Evolutionary conservation across 2,797 vertebrate species (phyloP).

Genomic region (Carcharodon carcharias): DNA sequence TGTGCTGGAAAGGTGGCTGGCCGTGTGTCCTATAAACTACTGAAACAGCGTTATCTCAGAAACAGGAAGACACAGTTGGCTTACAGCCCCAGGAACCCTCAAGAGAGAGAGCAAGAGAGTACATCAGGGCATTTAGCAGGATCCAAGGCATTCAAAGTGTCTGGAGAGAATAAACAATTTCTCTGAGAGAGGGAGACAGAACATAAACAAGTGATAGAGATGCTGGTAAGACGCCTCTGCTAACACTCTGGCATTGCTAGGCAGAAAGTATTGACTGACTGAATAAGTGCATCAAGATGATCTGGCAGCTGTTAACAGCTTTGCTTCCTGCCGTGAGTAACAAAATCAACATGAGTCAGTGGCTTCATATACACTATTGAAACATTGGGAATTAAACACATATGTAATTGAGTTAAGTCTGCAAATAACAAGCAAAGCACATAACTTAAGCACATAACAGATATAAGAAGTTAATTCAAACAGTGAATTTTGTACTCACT

Average conservation of each 20-base stretch:
- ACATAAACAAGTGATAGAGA: conserved; percentile 38
- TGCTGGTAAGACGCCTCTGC: conserved; percentile 33
- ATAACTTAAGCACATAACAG: neutral
- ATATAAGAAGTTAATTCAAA: neutral
- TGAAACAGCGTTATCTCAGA: conserved; percentile 31
- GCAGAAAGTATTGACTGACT: conserved; percentile 35
- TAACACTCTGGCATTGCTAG: conserved; percentile 29
- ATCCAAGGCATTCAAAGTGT: conserved; percentile 38
- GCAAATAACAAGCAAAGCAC: neutral
- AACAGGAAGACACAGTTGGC: conserved; percentile 37
- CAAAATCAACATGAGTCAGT: conserved; percentile 33
- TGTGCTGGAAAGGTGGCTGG: conserved; percentile 35
- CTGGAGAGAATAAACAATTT: conserved; percentile 37
- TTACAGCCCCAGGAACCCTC: conserved; percentile 18
- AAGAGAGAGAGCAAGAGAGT: conserved; percentile 12
- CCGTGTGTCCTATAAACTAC: conserved; percentile 36
- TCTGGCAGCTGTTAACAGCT: conserved; percentile 36
- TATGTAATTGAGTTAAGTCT: neutral
- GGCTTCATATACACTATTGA: conserved; percentile 14
- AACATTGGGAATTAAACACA: conserved; percentile 27
- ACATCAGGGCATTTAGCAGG: conserved; percentile 37
- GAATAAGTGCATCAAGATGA: conserved; percentile 33
- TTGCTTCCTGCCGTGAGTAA: conserved; percentile 35
- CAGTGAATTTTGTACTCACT: neutral
- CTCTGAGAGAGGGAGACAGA: conserved; percentile 34